These are phyloP conservation scores for Cardiocondyla obscurior DNA, from an alignment of 1,140 invertebrate species.

Conservation along the genomic window DNA sequence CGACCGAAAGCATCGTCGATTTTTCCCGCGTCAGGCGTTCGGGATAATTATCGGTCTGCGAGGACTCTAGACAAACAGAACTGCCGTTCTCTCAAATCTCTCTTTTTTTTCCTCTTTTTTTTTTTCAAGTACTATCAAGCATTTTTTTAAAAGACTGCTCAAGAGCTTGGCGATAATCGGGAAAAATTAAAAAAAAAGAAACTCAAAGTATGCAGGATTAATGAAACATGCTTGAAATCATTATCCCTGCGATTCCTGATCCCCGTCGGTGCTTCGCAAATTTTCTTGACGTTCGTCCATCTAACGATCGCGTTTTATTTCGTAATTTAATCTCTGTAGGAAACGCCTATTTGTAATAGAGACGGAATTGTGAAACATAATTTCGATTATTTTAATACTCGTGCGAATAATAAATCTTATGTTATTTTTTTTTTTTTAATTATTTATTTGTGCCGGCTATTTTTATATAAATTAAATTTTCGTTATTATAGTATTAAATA, in stretches of 20 bases:
- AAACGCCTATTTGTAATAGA: background rate
- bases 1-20: slow-evolving; percentile 37
- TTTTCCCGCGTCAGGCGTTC: slow-evolving; percentile 37
- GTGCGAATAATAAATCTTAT: too few species aligned
- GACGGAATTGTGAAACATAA: slow-evolving; percentile 6
- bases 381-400: slow-evolving; percentile 10
- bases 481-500: too few species aligned
- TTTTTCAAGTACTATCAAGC: background rate
- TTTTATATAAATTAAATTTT: background rate
- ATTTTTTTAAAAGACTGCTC: background rate
- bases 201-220: slow-evolving; percentile 11
- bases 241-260: slow-evolving; percentile 9
- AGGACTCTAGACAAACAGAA: slow-evolving; percentile 38
- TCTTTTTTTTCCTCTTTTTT: slow-evolving; percentile 42
- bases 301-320: slow-evolving; percentile 6
- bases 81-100: slow-evolving; percentile 14
- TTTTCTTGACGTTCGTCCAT: slow-evolving; percentile 22
- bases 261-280: background rate
- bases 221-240: slow-evolving; percentile 41
- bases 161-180: background rate
- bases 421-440: too few species aligned
- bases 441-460: background rate
- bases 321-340: slow-evolving; percentile 18
- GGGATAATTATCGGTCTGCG: slow-evolving; percentile 48
- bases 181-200: slow-evolving; percentile 18